phyloP scores from a whole-genome alignment of 2,888 invertebrate species.

The Pyrrhosoma nymphula region DNA sequence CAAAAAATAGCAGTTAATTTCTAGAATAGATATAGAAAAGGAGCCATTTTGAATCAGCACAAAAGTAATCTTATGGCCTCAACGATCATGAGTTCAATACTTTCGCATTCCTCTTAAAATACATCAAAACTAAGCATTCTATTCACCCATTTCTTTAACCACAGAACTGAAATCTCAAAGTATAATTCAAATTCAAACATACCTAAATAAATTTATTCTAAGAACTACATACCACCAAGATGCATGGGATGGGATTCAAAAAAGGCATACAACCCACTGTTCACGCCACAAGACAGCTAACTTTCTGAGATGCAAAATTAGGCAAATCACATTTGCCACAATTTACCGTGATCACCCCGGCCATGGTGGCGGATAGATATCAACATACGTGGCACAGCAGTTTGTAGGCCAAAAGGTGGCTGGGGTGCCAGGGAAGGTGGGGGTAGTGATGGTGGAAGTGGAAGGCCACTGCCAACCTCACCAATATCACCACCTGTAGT shows the following conservation, averaged over 20 bases:
- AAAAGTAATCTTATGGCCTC: not conserved
- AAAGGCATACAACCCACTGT: slow-evolving; percentile 67
- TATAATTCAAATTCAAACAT: not conserved
- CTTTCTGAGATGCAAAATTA: slow-evolving; percentile 63
- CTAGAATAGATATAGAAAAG: too few relatives aligned
- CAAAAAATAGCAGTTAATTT: too few relatives aligned
- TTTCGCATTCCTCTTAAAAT: not conserved
- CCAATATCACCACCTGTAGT: slow-evolving; percentile 61
- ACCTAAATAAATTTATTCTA: not conserved
- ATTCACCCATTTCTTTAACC: not conserved
- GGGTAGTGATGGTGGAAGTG: slow-evolving; percentile 63
- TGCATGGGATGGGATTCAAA: slow-evolving; percentile 62
- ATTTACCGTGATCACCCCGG: slow-evolving; percentile 64
- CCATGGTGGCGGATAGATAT: slow-evolving; percentile 62
- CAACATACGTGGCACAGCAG: slow-evolving; percentile 67
- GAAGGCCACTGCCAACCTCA: slow-evolving; percentile 64
- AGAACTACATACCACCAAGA: slow-evolving; percentile 62
- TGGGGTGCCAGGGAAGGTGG: slow-evolving; percentile 63
- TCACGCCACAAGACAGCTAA: slow-evolving; percentile 67
- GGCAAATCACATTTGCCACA: slow-evolving; percentile 62
- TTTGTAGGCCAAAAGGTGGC: slow-evolving; percentile 67
- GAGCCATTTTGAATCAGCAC: too few relatives aligned
- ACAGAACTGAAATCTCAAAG: not conserved
- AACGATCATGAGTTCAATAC: not conserved
- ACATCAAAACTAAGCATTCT: not conserved